Evolutionary conservation across 2,113 vertebrate species (phyloP).

Genomic region (Eublepharis macularius): DNA sequence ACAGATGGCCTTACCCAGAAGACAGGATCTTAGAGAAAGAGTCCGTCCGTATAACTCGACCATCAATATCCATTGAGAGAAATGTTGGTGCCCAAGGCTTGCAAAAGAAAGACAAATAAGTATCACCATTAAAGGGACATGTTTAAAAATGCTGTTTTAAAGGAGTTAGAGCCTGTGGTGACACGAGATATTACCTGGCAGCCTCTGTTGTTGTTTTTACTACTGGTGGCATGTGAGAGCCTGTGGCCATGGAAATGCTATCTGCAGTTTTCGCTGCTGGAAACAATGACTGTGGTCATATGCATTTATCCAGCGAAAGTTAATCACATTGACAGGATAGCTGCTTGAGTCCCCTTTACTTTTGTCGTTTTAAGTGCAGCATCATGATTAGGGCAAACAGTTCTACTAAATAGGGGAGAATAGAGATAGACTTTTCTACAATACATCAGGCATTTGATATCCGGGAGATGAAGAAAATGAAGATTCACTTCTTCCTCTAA

Average conservation of each 20-base stretch:
- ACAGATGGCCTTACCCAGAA: slow-evolving; percentile 80
- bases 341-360: background rate
- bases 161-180: too few relatives aligned
- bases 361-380: background rate
- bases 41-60: slow-evolving; percentile 87
- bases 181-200: too few relatives aligned
- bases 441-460: background rate
- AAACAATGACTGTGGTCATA: background rate
- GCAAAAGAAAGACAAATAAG: slow-evolving; percentile 28
- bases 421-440: background rate
- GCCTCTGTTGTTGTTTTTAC: too few relatives aligned
- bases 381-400: background rate
- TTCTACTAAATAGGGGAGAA: background rate
- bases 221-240: background rate
- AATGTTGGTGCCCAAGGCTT: slow-evolving; percentile 88
- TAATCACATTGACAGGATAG: too few relatives aligned
- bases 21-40: slow-evolving; percentile 94
- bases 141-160: too few relatives aligned
- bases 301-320: too few relatives aligned
- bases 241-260: background rate
- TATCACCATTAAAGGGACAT: background rate
- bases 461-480: background rate
- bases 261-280: background rate
- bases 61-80: slow-evolving; percentile 90
- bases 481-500: background rate